Evolutionary conservation across 2,113 vertebrate species (phyloP).

Genomic region (Nannobrachium achirus): DNA sequence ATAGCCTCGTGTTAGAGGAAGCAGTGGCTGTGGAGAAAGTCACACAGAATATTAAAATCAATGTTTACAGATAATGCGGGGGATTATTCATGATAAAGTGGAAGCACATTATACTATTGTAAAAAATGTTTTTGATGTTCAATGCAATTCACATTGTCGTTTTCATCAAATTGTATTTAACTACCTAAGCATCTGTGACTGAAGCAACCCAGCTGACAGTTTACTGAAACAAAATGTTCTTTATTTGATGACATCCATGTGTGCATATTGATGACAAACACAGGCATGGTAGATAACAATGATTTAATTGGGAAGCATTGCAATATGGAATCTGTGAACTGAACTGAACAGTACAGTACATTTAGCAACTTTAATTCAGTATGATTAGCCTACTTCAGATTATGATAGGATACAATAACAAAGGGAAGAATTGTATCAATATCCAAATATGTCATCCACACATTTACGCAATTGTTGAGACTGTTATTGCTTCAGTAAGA

Average conservation of each 20-base stretch:
- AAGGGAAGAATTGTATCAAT: not conserved
- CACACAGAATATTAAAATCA: too few species aligned
- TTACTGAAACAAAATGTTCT: not conserved
- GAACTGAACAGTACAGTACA: not conserved
- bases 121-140: too few species aligned
- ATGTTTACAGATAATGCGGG: too few species aligned
- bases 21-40: too few species aligned
- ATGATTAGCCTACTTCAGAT: not conserved
- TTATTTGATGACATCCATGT: too few species aligned
- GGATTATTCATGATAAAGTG: too few species aligned
- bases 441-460: conserved; percentile 13
- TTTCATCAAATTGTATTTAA: too few species aligned
- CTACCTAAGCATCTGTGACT: not conserved
- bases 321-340: conserved; percentile 16
- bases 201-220: not conserved
- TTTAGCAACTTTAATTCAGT: conserved; percentile 27
- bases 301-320: conserved; percentile 15
- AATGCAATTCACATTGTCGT: too few species aligned
- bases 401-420: conserved; percentile 46
- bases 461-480: conserved; percentile 17
- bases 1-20: too few species aligned
- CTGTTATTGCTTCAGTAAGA: conserved; percentile 37
- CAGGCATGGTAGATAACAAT: conserved; percentile 13
- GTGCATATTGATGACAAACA: conserved; percentile 30
- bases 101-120: too few species aligned